Evolutionary conservation across 2,888 invertebrate species (phyloP).

Genomic region (Apantesis nais): DNA sequence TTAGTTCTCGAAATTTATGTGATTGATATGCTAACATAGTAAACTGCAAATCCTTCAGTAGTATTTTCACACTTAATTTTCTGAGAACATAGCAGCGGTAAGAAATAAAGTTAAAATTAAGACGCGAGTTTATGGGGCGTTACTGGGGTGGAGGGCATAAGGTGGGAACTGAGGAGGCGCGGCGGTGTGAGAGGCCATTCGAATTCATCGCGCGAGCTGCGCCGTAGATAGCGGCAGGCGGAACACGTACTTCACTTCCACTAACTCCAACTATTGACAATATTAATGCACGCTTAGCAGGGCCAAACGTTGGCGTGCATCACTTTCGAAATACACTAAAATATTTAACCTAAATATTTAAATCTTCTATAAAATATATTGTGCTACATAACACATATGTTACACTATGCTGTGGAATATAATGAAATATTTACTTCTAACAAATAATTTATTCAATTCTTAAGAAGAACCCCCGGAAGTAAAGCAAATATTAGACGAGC

Average conservation of each 20-base stretch:
- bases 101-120: constrained; percentile 86
- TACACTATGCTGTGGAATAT: neutral
- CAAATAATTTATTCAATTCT: constrained; percentile 82
- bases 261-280: constrained; percentile 86
- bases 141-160: constrained; percentile 74
- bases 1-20: constrained; percentile 10
- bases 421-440: constrained; percentile 49
- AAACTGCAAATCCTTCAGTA: constrained; percentile 72
- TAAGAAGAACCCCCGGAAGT: constrained; percentile 81
- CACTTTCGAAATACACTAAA: constrained; percentile 70
- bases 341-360: constrained; percentile 34
- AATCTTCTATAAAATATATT: neutral
- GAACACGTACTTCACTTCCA: constrained; percentile 85
- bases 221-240: constrained; percentile 85
- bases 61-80: constrained; percentile 84
- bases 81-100: constrained; percentile 80
- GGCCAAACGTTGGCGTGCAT: constrained; percentile 76
- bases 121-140: constrained; percentile 85
- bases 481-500: constrained; percentile 84
- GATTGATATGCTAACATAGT: constrained; percentile 55
- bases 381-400: neutral
- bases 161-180: constrained; percentile 59
- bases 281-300: constrained; percentile 85
- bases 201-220: constrained; percentile 83
- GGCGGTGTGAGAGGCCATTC: constrained; percentile 77